Conservation (phyloP, 2,797 vertebrate genomes). For the Anguilla anguilla region DNA sequence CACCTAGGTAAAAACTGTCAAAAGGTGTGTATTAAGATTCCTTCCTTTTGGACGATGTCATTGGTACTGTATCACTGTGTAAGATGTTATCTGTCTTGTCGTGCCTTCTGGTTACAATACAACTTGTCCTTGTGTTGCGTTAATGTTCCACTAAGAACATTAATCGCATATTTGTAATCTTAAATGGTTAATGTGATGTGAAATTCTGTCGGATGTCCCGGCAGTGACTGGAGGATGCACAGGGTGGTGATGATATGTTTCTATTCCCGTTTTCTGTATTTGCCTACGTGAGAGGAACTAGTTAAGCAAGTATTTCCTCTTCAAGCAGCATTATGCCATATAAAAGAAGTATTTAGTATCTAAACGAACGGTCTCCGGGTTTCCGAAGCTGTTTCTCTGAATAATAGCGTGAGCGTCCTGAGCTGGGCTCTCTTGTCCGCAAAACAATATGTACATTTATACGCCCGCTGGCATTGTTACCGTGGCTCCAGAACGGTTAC, state of each 20-base stretch:
- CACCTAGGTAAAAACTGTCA: too few relatives aligned
- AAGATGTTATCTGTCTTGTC: too few relatives aligned
- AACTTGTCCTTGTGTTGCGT: too few relatives aligned
- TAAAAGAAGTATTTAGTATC: not conserved
- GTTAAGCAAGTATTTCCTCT: conserved; percentile 8
- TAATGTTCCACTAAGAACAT: too few relatives aligned
- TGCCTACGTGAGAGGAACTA: not conserved
- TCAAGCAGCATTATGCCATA: not conserved
- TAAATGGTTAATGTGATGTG: not conserved
- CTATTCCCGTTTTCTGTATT: not conserved
- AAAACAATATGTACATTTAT: not conserved
- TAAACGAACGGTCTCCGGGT: not conserved
- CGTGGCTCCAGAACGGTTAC: not conserved
- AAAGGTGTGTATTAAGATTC: too few relatives aligned
- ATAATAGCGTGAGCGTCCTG: not conserved
- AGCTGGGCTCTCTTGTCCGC: not conserved
- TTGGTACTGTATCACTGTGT: too few relatives aligned
- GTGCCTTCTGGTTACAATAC: too few relatives aligned
- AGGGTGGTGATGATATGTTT: not conserved
- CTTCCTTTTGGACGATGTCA: too few relatives aligned
- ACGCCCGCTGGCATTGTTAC: not conserved
- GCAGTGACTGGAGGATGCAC: not conserved
- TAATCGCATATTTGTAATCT: too few relatives aligned
- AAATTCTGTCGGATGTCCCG: not conserved
- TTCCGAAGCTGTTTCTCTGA: not conserved